A percentile compares a stretch with the other conserved stretches of the same genome.
These are phyloP conservation scores for Cariama cristata DNA, from an alignment of 2,113 vertebrate species.

Conservation along the genomic window DNA sequence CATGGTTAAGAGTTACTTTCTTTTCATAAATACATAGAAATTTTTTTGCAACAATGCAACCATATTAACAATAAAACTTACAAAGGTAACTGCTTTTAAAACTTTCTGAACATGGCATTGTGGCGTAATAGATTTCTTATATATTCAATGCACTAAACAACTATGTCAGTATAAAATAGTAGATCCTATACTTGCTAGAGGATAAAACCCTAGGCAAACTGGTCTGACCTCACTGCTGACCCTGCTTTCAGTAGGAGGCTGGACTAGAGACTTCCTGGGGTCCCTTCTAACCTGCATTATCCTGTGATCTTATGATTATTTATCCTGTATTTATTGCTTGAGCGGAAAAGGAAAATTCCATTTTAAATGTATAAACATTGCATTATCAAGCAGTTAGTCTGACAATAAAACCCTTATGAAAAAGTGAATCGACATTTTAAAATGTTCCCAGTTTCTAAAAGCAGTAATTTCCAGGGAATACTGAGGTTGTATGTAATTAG, in stretches of 20 bases:
- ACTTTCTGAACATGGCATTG: background rate
- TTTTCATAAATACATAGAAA: background rate
- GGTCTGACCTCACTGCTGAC: background rate
- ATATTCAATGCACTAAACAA: background rate
- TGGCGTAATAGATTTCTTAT: background rate
- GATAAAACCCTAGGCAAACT: background rate
- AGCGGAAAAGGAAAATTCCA: background rate
- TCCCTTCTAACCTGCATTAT: background rate
- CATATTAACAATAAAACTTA: background rate
- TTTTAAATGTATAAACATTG: background rate
- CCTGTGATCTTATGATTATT: constrained; percentile 3
- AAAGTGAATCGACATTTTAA: background rate
- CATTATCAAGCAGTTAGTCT: background rate
- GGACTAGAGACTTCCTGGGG: background rate
- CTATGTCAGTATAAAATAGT: background rate
- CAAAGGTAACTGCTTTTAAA: background rate
- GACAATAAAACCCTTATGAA: constrained; percentile 13
- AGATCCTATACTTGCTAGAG: background rate
- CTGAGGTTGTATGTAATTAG: background rate
- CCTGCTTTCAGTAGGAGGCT: background rate
- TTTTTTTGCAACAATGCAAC: background rate
- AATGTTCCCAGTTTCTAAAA: background rate
- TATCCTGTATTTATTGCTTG: background rate
- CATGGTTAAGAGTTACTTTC: background rate
- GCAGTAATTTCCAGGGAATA: background rate